Conservation (phyloP, 2,888 invertebrate genomes). For the Ganaspis brasiliensis region DNA sequence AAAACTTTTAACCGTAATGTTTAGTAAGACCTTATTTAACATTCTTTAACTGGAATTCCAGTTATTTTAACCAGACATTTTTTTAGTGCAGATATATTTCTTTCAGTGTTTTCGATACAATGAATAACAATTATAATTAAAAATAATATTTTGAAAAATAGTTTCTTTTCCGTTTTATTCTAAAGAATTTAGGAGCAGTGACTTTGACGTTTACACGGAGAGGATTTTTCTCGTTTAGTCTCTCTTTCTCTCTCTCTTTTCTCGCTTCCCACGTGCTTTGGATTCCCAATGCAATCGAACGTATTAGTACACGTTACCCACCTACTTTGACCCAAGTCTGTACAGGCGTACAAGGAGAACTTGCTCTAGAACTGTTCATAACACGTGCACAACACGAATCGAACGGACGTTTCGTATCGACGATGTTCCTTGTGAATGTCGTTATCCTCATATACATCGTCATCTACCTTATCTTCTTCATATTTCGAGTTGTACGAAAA, state of each 20-base stretch:
- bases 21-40: too few relatives aligned
- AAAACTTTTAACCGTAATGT: too few relatives aligned
- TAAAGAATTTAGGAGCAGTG: background rate
- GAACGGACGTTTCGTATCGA: constrained; percentile 50
- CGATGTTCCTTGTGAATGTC: constrained; percentile 56
- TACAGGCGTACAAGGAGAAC: constrained; percentile 40
- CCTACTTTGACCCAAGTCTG: constrained; percentile 55
- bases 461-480: constrained; percentile 53
- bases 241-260: background rate
- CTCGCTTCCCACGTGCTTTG: constrained; percentile 54
- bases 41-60: too few relatives aligned
- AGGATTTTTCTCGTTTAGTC: background rate
- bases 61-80: too few relatives aligned
- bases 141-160: too few relatives aligned
- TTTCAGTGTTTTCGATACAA: too few relatives aligned
- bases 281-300: constrained; percentile 61
- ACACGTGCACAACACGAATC: constrained; percentile 59
- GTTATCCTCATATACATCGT: constrained; percentile 56
- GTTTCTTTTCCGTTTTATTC: too few relatives aligned
- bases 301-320: constrained; percentile 60
- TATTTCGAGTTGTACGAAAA: constrained; percentile 44
- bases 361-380: constrained; percentile 44
- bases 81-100: too few relatives aligned
- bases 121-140: too few relatives aligned
- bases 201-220: constrained; percentile 12